phyloP scores from a whole-genome alignment of 2,113 vertebrate genomes.

The Mus musculus region DNA sequence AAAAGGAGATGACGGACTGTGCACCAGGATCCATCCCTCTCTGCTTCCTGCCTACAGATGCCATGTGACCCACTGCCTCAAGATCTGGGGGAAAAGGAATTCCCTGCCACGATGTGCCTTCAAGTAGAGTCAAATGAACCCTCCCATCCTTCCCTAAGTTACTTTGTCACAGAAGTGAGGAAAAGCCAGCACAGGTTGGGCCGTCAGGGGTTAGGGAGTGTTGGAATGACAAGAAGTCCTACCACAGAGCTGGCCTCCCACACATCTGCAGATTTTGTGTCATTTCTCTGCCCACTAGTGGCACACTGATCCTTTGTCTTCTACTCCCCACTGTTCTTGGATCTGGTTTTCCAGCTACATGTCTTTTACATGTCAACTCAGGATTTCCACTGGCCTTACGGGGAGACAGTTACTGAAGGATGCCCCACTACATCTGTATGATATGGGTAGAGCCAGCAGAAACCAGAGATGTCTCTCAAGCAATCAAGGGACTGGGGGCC shows the following conservation, averaged over 20 bases:
- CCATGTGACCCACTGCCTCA: not conserved
- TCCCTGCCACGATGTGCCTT: not conserved
- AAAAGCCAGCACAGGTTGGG: not conserved
- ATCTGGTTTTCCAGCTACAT: too few species aligned
- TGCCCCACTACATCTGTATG: not conserved
- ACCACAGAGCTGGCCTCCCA: not conserved
- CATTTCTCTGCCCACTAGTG: not conserved
- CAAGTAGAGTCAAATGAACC: too few species aligned
- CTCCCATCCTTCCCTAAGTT: too few species aligned
- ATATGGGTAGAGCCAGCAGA: not conserved
- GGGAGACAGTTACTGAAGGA: not conserved
- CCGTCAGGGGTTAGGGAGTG: rapidly evolving
- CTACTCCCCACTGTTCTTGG: not conserved
- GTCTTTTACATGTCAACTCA: not conserved
- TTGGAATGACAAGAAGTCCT: not conserved
- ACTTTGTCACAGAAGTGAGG: not conserved
- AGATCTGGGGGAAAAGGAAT: too few species aligned
- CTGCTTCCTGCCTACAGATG: not conserved
- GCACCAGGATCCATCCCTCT: too few species aligned
- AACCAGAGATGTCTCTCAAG: not conserved
- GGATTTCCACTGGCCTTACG: not conserved
- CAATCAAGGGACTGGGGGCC: not conserved
- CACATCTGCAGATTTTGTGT: not conserved
- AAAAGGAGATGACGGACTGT: not conserved
- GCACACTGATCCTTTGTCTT: not conserved